These are phyloP conservation scores for Ginglymostoma cirratum DNA, from an alignment of 2,113 vertebrate genomes.

Conservation along the genomic window DNA sequence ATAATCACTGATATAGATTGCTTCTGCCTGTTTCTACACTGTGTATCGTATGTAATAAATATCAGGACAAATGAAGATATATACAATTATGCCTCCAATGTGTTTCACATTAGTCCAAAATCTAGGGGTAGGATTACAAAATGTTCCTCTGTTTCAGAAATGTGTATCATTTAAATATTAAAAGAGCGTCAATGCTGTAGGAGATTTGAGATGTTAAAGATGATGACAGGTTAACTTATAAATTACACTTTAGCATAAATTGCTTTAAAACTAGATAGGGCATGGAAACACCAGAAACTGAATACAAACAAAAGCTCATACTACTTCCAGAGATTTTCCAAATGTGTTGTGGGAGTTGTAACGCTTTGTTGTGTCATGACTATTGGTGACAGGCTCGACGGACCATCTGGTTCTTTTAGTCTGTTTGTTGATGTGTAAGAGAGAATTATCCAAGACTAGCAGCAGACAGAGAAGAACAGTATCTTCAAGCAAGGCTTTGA, in stretches of 20 bases:
- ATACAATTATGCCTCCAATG: neutral
- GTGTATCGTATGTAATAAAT: neutral
- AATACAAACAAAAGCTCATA: neutral
- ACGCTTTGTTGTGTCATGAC: neutral
- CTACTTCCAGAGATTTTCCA: neutral
- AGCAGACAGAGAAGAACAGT: too few species aligned
- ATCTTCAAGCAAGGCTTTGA: too few species aligned
- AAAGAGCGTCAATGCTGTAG: neutral
- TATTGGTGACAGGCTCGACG: neutral
- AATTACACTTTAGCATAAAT: neutral
- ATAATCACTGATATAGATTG: neutral
- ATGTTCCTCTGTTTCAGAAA: neutral
- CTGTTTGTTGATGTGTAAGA: neutral
- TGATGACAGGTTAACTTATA: neutral
- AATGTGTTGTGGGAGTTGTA: neutral
- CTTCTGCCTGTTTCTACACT: neutral
- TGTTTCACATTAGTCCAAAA: neutral
- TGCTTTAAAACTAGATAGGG: neutral
- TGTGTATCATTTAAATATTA: neutral
- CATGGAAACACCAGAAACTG: neutral
- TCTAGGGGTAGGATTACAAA: neutral
- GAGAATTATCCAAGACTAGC: too few species aligned
- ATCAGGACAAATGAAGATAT: neutral
- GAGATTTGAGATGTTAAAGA: neutral
- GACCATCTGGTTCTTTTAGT: neutral